Conservation (phyloP, 1,140 invertebrate genomes). For the Glomeris maerens region DNA sequence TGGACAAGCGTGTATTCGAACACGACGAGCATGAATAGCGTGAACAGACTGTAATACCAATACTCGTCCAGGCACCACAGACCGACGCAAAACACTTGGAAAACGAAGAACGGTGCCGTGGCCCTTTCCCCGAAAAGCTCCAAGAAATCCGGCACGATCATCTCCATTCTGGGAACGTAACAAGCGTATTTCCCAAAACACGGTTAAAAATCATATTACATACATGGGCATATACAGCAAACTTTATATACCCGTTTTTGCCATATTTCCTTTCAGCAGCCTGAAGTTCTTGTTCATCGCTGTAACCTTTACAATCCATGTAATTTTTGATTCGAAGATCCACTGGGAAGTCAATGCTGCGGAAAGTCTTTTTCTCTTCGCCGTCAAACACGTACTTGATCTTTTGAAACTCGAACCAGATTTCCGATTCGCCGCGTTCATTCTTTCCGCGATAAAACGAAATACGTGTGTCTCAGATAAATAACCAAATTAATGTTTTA, state of each 20-base stretch:
- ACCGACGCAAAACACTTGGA: slow-evolving; percentile 85
- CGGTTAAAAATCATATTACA: not conserved
- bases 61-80: slow-evolving; percentile 98
- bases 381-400: slow-evolving; percentile 83
- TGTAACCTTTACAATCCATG: slow-evolving; percentile 70
- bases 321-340: slow-evolving; percentile 56
- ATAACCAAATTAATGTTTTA: not conserved
- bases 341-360: slow-evolving; percentile 66
- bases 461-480: not conserved
- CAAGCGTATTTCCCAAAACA: not conserved
- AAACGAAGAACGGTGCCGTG: slow-evolving; percentile 96
- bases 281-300: slow-evolving; percentile 59
- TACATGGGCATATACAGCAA: not conserved
- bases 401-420: slow-evolving; percentile 92
- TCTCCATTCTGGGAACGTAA: slow-evolving; percentile 49
- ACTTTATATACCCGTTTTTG: slow-evolving; percentile 60
- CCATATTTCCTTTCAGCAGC: slow-evolving; percentile 67
- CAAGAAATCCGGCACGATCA: slow-evolving; percentile 89
- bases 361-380: slow-evolving; percentile 58
- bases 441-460: slow-evolving; percentile 19
- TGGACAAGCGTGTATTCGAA: slow-evolving; percentile 98
- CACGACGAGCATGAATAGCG: slow-evolving; percentile 88
- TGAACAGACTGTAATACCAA: slow-evolving; percentile 96
- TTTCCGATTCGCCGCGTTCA: slow-evolving; percentile 20
- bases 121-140: slow-evolving; percentile 95